Conservation (phyloP, 2,888 invertebrate species). For the Philhelius pedissequus region DNA sequence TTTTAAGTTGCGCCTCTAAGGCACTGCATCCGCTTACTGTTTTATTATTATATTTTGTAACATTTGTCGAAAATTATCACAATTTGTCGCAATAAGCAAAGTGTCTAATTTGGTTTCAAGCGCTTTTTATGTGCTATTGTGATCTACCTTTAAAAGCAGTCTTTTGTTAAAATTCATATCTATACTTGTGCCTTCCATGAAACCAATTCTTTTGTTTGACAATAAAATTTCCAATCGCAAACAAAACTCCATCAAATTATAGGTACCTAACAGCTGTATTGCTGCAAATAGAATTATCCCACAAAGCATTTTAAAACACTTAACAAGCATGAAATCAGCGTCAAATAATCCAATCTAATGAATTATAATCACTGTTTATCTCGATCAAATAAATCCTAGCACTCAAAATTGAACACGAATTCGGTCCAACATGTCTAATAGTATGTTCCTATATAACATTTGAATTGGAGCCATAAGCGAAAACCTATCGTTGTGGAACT, state of each 20-base stretch:
- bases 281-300: slow-evolving; percentile 29
- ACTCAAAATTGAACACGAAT: slow-evolving; percentile 18
- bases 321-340: slow-evolving; percentile 60
- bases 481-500: slow-evolving; percentile 25
- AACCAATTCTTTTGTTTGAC: background rate
- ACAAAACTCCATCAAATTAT: background rate
- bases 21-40: no score
- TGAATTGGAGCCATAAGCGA: background rate
- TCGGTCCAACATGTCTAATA: background rate
- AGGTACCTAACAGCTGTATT: background rate
- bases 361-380: slow-evolving; percentile 32
- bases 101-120: no score
- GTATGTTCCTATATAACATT: no score
- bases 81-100: no score
- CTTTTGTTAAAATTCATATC: background rate
- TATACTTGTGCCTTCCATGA: no score
- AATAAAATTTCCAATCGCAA: background rate
- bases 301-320: slow-evolving; percentile 47
- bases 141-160: no score
- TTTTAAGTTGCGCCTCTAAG: no score
- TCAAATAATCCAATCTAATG: slow-evolving; percentile 26
- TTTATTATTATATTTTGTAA: no score
- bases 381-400: slow-evolving; percentile 34
- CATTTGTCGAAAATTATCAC: no score
- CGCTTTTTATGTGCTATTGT: no score